A percentile compares a stretch with the other conserved stretches of the same genome.
Evolutionary conservation across 2,797 vertebrate genomes (phyloP).

Genomic region (Syngnathus rostellatus): DNA sequence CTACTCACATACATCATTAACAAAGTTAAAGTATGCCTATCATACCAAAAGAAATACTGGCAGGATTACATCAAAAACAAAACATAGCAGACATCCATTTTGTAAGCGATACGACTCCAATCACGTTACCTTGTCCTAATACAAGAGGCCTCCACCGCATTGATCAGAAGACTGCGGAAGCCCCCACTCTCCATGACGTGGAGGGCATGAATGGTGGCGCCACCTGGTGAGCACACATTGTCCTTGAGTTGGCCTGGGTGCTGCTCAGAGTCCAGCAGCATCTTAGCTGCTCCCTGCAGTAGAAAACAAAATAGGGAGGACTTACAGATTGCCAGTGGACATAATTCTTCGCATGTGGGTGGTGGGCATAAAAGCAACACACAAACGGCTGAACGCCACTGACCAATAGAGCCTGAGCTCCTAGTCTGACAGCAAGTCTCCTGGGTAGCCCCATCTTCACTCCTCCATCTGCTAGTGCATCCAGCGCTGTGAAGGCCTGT

Average conservation of each 20-base stretch:
- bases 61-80: too few species aligned
- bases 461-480: slow-evolving; percentile 89
- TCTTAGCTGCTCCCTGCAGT: slow-evolving; percentile 86
- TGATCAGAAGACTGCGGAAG: slow-evolving; percentile 93
- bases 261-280: slow-evolving; percentile 89
- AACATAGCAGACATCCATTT: neutral
- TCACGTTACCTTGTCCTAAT: slow-evolving; percentile 79
- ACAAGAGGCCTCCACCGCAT: slow-evolving; percentile 92
- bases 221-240: slow-evolving; percentile 90
- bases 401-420: slow-evolving; percentile 94
- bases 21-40: too few species aligned
- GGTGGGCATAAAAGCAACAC: neutral
- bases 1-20: too few species aligned
- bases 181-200: slow-evolving; percentile 92
- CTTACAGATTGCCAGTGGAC: neutral
- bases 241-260: slow-evolving; percentile 93
- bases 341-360: too few species aligned
- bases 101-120: neutral
- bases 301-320: neutral
- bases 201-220: slow-evolving; percentile 91
- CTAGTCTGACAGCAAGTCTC: slow-evolving; percentile 84
- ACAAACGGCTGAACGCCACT: slow-evolving; percentile 36
- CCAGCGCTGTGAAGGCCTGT: slow-evolving; percentile 90
- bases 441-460: slow-evolving; percentile 97
- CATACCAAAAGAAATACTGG: neutral